These are phyloP conservation scores for Maniola jurtina DNA, from an alignment of 1,140 invertebrate species.

Conservation along the genomic window DNA sequence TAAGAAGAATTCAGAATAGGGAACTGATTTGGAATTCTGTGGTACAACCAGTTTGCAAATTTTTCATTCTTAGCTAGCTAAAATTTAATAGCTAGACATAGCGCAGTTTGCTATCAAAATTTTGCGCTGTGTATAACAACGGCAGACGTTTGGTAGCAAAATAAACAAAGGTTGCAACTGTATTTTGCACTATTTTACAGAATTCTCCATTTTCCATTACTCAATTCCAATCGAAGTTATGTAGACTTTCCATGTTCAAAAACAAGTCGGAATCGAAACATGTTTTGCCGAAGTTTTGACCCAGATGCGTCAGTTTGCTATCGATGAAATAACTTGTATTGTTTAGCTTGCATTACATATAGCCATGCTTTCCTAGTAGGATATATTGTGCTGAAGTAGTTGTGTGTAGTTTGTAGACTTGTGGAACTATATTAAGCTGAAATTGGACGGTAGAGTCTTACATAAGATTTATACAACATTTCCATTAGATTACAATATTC, in stretches of 20 bases:
- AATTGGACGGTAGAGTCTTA: too few species aligned
- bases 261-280: slow-evolving; percentile 15
- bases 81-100: too few species aligned
- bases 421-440: too few species aligned
- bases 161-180: not conserved
- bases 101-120: too few species aligned
- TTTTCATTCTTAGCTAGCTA: too few species aligned
- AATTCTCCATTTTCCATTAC: slow-evolving; percentile 13
- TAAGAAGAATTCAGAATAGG: too few species aligned
- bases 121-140: too few species aligned
- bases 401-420: too few species aligned
- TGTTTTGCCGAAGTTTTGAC: slow-evolving; percentile 12
- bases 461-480: too few species aligned
- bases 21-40: too few species aligned
- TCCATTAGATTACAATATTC: too few species aligned
- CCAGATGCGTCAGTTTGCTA: slow-evolving; percentile 11
- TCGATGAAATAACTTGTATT: slow-evolving; percentile 8
- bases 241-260: slow-evolving; percentile 8
- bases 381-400: not conserved
- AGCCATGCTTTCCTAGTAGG: not conserved
- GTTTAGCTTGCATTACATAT: not conserved
- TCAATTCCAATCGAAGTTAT: slow-evolving; percentile 12
- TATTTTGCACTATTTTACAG: slow-evolving; percentile 11
- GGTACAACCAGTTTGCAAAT: too few species aligned
- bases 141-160: not conserved